Evolutionary conservation across 2,797 vertebrate genomes (phyloP), one percentile per base, ranked within the genome.

Genomic region (Pangasius mekongensis): DNA sequence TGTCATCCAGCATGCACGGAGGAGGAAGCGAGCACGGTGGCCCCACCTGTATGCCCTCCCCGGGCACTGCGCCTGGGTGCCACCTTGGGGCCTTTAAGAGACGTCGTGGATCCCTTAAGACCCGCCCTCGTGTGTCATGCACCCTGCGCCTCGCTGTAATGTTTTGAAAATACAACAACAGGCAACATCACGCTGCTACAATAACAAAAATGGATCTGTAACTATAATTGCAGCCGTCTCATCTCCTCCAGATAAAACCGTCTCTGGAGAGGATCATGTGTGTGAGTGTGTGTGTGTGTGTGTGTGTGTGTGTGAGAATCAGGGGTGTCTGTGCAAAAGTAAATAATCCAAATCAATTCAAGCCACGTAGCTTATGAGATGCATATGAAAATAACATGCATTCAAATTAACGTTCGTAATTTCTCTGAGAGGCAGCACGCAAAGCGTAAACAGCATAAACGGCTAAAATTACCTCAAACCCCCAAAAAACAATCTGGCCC

Each of bases 131-230:
- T 36, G 88, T 62, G 78, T 24, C 85, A 16, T 27, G 14, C 56
- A 62, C 52, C 82, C 84, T 69, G n/a, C 0, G 24, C 71, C 36
- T 94, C 89, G 30, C 94, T 10, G 58, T 62, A 69, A 86, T 88
- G 90, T 91, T 91, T 88, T 85, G 66, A 87, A 84, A 87, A 81
- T 88, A 83, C 80, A 83, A 82, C 87, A 87, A 88, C 85, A 91
- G 80, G 85, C 80, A 52, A 62, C 49, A 73, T 86, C 84, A 86
- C 84, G 66, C 74, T 88, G 90, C 88, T 89, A 92, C 92, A 92
- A 91, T 88, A 91, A 92, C 92, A 93, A 89, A 91, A 93, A 91
- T 58, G 88, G 87, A 91, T 89, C 90, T 89, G 91, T 90, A 90
- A 90, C 88, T 84, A 88, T 91, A 92, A 93, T 91, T 90, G 91